Evolutionary conservation across 2,888 invertebrate species (phyloP), one percentile per base, ranked within the genome.

Genomic region (Ectobius pallidus): DNA sequence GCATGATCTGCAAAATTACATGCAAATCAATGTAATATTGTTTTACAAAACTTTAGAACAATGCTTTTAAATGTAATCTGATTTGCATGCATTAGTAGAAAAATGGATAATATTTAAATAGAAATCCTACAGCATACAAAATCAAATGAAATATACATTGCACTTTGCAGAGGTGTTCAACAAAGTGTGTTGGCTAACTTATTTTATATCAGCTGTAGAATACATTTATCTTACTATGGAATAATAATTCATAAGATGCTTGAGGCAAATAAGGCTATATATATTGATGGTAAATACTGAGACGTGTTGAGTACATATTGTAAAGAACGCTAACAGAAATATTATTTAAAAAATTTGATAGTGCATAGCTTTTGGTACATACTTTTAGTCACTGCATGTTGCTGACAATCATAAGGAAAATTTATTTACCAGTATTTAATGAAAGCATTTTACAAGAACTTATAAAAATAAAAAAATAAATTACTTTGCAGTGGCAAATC

Each of bases 71-170:
- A 71, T 71, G 22, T 46, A 69, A 49, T 62, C 42, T 71, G 62
- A 63, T 49, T 63, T 46, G 39, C 72, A 72, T 72, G 72, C 72
- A 72, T 49, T 49, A 69, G 52, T 46, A 72, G 61, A 72, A 69
- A 71, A 72, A 61, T 49, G 27, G 22, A 69, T 62, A 62, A 62
- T 69, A 62, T 69, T 34, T 30, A 62, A 46, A 39, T 69, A 69
- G 42, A 61, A 58, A 61, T 69, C 62, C 72, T 72, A 72, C 61
- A 69, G 72, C 69, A 69, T 72, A 72, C 72, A 72, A 72, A 72
- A 72, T 62, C 58, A 39, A 52, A 63, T 71, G 71, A 71, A 71
- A 71, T 63, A 65, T 65, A 65, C 65, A 65, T 65, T 65, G 65
- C 65, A 65, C 44, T 65, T 30, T 46, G 65, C 65, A 46, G 27